phyloP scores from a whole-genome alignment of 2,888 invertebrate genomes.

The Euproctis similis region DNA sequence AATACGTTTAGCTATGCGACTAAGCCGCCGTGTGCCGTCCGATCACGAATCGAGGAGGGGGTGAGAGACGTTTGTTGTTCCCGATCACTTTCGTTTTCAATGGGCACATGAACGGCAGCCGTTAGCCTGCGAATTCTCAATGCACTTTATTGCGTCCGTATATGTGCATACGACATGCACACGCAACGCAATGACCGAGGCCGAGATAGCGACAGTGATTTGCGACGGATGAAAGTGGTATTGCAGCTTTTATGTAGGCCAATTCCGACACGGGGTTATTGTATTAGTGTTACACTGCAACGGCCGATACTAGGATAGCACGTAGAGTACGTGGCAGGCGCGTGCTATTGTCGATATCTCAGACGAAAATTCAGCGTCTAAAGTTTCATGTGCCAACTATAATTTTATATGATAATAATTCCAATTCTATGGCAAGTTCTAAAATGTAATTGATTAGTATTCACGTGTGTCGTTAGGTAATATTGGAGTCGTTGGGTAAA shows the following conservation, averaged over 20 bases:
- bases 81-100: conserved; percentile 71
- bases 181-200: conserved; percentile 73
- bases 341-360: too few species aligned
- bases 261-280: conserved; percentile 54
- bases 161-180: conserved; percentile 71
- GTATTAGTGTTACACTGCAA: too few species aligned
- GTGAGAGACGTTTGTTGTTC: conserved; percentile 63
- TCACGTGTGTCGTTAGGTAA: too few species aligned
- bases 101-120: conserved; percentile 64
- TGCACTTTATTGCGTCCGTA: conserved; percentile 71
- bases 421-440: too few species aligned
- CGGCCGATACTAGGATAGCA: too few species aligned
- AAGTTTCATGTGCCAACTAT: too few species aligned
- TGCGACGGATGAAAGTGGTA: conserved; percentile 74
- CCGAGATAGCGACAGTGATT: conserved; percentile 70
- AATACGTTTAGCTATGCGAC: conserved; percentile 62
- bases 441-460: too few species aligned
- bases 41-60: conserved; percentile 60
- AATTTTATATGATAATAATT: too few species aligned
- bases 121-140: conserved; percentile 65
- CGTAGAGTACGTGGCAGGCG: too few species aligned
- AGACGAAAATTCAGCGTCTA: too few species aligned
- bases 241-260: conserved; percentile 72
- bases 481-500: too few species aligned
- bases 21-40: too few species aligned